Evolutionary conservation across 1,140 invertebrate genomes (phyloP).

Genomic region (Adelges cooleyi): DNA sequence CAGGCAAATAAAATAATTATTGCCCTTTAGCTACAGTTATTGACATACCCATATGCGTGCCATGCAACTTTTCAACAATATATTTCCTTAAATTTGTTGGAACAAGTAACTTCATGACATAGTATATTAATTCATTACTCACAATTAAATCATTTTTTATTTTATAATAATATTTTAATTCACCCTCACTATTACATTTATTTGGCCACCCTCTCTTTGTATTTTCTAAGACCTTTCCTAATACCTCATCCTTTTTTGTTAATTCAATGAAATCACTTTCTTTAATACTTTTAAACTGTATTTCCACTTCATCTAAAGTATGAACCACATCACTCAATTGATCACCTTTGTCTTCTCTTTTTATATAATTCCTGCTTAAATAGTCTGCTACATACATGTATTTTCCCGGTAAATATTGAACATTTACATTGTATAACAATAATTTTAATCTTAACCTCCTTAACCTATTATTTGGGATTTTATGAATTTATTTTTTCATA

Average conservation of each 20-base stretch:
- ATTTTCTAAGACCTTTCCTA: background rate
- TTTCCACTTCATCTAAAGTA: background rate
- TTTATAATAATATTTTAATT: background rate
- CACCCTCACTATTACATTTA: background rate
- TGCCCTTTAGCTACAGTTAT: background rate
- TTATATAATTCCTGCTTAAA: conserved; percentile 35
- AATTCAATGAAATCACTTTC: background rate
- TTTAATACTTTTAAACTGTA: background rate
- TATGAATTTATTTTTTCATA: too few relatives aligned
- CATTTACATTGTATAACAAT: conserved; percentile 34
- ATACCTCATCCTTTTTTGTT: background rate
- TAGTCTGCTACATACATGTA: conserved; percentile 40
- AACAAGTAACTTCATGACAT: background rate
- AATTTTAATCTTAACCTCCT: conserved; percentile 36
- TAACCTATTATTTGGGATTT: too few relatives aligned
- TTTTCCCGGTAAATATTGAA: conserved; percentile 39
- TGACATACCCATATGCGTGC: background rate
- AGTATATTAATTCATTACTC: background rate
- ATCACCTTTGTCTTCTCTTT: background rate
- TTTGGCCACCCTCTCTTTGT: background rate
- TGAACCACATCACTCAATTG: background rate
- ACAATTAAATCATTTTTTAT: background rate
- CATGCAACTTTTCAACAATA: background rate
- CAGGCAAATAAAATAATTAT: too few relatives aligned
- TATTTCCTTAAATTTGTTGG: too few relatives aligned